A percentile compares a stretch with the other conserved stretches of the same genome.
These are phyloP conservation scores for Gymnothorax reevesii DNA, from an alignment of 2,797 vertebrate genomes.

Conservation along the genomic window DNA sequence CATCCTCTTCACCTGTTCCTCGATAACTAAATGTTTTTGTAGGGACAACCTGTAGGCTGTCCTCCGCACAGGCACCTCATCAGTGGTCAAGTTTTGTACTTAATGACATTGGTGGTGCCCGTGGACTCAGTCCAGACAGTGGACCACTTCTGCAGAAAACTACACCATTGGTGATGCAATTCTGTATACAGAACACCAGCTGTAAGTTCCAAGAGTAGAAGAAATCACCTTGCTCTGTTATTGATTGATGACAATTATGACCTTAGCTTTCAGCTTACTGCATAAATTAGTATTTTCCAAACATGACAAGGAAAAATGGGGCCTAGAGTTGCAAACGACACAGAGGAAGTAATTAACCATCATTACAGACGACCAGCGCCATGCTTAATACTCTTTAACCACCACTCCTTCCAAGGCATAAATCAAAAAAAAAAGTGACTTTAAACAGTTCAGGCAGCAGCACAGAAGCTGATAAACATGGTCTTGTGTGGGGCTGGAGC, in stretches of 20 bases:
- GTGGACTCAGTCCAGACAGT: too few relatives aligned
- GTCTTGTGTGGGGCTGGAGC: not conserved
- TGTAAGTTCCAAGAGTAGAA: not conserved
- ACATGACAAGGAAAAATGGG: not conserved
- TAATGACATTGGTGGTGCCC: too few relatives aligned
- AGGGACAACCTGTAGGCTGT: too few relatives aligned
- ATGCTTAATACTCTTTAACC: not conserved
- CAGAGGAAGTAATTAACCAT: conserved; percentile 2
- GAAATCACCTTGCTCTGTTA: not conserved
- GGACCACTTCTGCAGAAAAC: not conserved
- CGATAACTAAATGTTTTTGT: too few relatives aligned
- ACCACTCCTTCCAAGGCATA: not conserved
- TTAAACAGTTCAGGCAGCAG: not conserved
- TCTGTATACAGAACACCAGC: not conserved
- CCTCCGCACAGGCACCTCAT: too few relatives aligned
- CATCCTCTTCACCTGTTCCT: too few relatives aligned
- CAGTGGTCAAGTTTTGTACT: too few relatives aligned
- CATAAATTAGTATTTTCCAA: not conserved
- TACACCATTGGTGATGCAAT: not conserved
- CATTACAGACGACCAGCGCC: not conserved
- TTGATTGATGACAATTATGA: not conserved
- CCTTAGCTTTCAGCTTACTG: not conserved
- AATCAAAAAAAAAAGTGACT: conserved; percentile 1
- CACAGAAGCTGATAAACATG: not conserved
- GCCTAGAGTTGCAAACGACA: not conserved